These are phyloP conservation scores for Allobates femoralis DNA, from an alignment of 2,797 vertebrate species.

Conservation along the genomic window DNA sequence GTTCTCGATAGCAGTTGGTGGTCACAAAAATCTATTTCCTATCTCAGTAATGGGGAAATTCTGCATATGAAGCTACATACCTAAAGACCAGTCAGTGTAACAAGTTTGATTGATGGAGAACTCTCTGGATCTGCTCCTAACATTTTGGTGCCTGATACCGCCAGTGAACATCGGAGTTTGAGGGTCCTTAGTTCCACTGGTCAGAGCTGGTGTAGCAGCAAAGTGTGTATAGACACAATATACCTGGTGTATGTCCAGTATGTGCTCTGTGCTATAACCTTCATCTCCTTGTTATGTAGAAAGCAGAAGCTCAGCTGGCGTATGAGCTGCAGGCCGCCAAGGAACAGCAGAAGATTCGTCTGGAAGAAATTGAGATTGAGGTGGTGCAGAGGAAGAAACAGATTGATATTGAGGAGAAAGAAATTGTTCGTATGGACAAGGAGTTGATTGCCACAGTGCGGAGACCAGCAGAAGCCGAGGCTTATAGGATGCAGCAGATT, in stretches of 20 bases:
- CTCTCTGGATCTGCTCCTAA: too few species aligned
- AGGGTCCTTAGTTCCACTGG: too few species aligned
- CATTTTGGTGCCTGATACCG: too few species aligned
- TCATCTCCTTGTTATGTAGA: slow-evolving; percentile 72
- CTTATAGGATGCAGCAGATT: slow-evolving; percentile 92
- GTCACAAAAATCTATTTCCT: too few species aligned
- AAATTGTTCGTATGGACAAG: slow-evolving; percentile 88
- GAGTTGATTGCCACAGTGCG: slow-evolving; percentile 90
- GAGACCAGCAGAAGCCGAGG: slow-evolving; percentile 91
- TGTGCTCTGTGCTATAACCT: background rate
- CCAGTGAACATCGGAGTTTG: too few species aligned
- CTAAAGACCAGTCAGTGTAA: too few species aligned
- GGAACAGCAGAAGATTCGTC: slow-evolving; percentile 96
- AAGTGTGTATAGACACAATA: too few species aligned
- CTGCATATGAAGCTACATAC: too few species aligned
- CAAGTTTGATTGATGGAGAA: too few species aligned
- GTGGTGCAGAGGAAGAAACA: slow-evolving; percentile 95
- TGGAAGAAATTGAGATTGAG: slow-evolving; percentile 94
- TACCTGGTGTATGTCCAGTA: background rate
- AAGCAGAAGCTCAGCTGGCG: slow-evolving; percentile 93
- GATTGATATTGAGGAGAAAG: slow-evolving; percentile 93
- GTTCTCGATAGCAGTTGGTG: too few species aligned
- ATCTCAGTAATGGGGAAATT: too few species aligned
- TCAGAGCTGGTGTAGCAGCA: too few species aligned
- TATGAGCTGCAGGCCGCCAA: slow-evolving; percentile 93